Evolutionary conservation across 2,888 invertebrate species (phyloP).

Genomic region (Nesidiocoris tenuis): DNA sequence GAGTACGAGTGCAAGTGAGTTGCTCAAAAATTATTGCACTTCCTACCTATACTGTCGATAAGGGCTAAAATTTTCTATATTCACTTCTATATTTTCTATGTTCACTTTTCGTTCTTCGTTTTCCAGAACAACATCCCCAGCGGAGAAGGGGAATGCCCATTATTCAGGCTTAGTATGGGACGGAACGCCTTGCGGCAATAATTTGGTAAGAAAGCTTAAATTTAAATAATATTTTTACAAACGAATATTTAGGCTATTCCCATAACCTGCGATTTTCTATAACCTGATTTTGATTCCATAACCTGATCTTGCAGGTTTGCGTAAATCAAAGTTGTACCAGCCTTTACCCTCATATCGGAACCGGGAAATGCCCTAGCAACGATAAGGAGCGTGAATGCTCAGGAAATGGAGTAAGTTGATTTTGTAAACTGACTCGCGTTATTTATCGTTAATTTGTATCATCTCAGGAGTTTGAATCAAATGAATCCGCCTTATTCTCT

Average conservation of each 20-base stretch:
- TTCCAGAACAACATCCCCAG: constrained; percentile 64
- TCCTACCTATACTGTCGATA: no score
- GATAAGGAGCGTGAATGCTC: constrained; percentile 88
- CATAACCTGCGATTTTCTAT: no score
- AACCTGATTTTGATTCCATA: no score
- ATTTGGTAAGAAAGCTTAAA: constrained; percentile 60
- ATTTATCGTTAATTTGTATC: not conserved
- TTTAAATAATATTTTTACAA: constrained; percentile 13
- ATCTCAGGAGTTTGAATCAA: not conserved
- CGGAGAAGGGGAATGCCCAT: constrained; percentile 16
- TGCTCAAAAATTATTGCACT: not conserved
- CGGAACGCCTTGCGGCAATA: constrained; percentile 91
- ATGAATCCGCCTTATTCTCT: no score
- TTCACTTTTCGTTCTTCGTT: no score
- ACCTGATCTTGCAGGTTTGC: constrained; percentile 64
- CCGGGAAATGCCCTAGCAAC: constrained; percentile 86
- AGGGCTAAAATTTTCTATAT: no score
- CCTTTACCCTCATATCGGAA: constrained; percentile 79
- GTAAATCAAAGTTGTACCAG: constrained; percentile 90
- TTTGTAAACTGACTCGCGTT: not conserved
- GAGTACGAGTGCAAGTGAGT: constrained; percentile 97
- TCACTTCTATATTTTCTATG: no score
- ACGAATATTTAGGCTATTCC: no score
- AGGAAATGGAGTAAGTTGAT: constrained; percentile 78
- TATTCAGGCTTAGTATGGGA: constrained; percentile 78